Base-by-base conservation (phyloP, 2,888 invertebrate species). In the Abrostola tripartita region DNA sequence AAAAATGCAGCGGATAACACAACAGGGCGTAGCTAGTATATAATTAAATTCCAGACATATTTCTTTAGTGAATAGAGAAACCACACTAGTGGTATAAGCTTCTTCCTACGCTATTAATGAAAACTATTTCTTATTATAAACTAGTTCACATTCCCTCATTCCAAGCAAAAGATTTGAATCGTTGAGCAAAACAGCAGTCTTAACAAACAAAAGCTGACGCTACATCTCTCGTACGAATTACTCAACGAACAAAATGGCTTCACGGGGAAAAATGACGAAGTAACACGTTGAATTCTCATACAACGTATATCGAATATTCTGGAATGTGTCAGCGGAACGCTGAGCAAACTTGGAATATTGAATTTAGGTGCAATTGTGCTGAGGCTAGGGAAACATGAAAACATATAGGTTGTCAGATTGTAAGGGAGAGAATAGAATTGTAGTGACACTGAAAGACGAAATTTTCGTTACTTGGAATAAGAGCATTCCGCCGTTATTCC, bases 311-410 rank as follows among this genome's bases (percentile, higher is more conserved):
- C 44, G 44, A 24, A 47, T 47, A 47, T 47, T 24, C 24, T 24
- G 4, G 24, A 24, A 24, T 24, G 24, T 7, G 52, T 51, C 59
- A 64, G 65, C 12, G 40, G 37, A 62, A 59, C 36, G 52, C 54
- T 65, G 55, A 56, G 52, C 44, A 51, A 51, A 50, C 51, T 61
- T 8, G n/a, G n/a, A 38, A 65, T 57, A 61, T 69, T 69, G 55
- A 65, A 61, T 68, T 57, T 59, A 52, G 56, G 55, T 70, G 65
- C 55, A 49, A 14, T 60, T 47, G 51, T 57, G 62, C 67, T 58
- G 67, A 67, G 57, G 67, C 61, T 37, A 14, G 61, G 58, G 72
- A 67, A 61, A 57, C 61, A 71, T 62, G 60, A 69, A 69, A 71
- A 71, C 60, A 60, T 71, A 65, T 51, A 71, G 65, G 65, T 71